phyloP scores from a whole-genome alignment of 2,797 vertebrate species.

The Mus minutoides region DNA sequence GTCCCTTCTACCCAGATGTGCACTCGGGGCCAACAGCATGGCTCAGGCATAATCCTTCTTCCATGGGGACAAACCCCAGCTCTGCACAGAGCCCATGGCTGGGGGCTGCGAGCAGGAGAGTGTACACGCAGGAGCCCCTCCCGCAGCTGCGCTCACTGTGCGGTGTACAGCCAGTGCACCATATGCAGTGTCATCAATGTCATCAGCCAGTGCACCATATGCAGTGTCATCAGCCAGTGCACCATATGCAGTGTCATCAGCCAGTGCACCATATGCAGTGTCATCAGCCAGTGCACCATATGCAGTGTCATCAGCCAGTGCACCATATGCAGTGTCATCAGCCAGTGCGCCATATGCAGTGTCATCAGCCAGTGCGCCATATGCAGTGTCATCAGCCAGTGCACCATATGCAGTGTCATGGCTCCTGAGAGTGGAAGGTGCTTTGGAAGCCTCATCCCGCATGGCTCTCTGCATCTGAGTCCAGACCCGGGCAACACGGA shows the following conservation, averaged over 20 bases:
- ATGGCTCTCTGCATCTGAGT: neutral
- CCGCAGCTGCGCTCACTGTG: accelerated
- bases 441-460: neutral
- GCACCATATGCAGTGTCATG: accelerated
- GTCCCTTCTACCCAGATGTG: neutral
- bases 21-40: neutral
- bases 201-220: too few species aligned
- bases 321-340: accelerated
- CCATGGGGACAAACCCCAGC: neutral
- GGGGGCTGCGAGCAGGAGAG: neutral
- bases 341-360: accelerated
- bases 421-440: neutral
- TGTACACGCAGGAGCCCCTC: too few species aligned
- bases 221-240: accelerated
- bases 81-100: neutral
- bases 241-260: accelerated
- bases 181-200: too few species aligned
- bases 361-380: accelerated
- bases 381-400: accelerated
- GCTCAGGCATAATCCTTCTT: neutral
- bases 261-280: accelerated
- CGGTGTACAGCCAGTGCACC: accelerated
- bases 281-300: accelerated
- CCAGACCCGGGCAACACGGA: neutral
- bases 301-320: accelerated